phyloP scores from a whole-genome alignment of 2,888 invertebrate genomes.

The Aelia acuminata region DNA sequence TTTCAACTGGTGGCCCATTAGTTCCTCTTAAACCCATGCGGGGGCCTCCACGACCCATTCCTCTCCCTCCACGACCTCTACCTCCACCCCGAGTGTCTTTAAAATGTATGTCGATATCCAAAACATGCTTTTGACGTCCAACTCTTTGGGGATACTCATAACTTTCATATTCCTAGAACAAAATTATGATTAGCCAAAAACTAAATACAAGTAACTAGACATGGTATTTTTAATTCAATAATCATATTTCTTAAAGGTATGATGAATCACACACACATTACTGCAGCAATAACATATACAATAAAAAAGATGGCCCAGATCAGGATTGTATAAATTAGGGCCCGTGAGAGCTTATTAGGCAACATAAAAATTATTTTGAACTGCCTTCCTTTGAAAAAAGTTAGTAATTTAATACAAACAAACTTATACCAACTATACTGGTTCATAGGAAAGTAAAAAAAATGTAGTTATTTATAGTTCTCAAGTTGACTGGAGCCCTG shows the following conservation, averaged over 20 bases:
- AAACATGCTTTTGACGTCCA: constrained; percentile 66
- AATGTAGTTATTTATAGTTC: no score
- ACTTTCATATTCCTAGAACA: constrained; percentile 65
- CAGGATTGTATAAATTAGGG: no score
- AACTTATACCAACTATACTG: no score
- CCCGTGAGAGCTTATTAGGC: no score
- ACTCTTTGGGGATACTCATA: constrained; percentile 66
- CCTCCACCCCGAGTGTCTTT: constrained; percentile 65
- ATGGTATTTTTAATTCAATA: background rate
- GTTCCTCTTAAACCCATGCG: constrained; percentile 61
- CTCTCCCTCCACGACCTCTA: constrained; percentile 65
- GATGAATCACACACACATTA: background rate
- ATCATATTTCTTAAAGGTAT: background rate
- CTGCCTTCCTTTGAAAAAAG: no score
- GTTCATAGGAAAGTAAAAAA: no score
- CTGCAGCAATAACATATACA: no score
- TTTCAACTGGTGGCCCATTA: constrained; percentile 55
- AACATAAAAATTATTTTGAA: no score
- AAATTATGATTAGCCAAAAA: constrained; percentile 14
- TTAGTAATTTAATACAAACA: no score
- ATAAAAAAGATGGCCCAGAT: no score
- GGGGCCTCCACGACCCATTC: constrained; percentile 64
- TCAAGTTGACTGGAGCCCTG: no score
- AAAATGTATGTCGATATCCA: constrained; percentile 66
- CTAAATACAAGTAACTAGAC: background rate